A percentile compares a stretch with the other conserved stretches of the same genome.
These are phyloP conservation scores for Brenthis hecate DNA, from an alignment of 2,888 invertebrate genomes.

Conservation along the genomic window DNA sequence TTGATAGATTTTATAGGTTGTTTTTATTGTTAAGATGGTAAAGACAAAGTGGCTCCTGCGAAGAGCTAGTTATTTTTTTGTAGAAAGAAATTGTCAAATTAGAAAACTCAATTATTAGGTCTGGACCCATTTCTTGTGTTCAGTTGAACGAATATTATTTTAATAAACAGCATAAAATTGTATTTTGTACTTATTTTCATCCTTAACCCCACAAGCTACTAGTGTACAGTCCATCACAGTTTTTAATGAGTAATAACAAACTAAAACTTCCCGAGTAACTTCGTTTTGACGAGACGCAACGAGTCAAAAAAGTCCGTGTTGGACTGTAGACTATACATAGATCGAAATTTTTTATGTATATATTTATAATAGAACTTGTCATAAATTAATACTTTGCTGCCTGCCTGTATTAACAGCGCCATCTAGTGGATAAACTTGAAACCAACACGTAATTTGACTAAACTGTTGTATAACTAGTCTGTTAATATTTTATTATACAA, in stretches of 20 bases:
- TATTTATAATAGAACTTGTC: too few relatives aligned
- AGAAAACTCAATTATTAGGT: constrained; percentile 78
- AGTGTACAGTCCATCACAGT: too few relatives aligned
- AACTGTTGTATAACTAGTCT: background rate
- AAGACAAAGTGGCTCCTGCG: constrained; percentile 60
- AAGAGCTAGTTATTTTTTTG: constrained; percentile 61
- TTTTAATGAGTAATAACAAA: too few relatives aligned
- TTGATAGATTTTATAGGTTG: constrained; percentile 81
- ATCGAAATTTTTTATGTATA: too few relatives aligned
- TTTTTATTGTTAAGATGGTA: constrained; percentile 81
- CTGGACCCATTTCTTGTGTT: constrained; percentile 79
- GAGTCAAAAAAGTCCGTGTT: too few relatives aligned
- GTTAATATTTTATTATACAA: too few relatives aligned
- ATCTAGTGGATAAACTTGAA: background rate
- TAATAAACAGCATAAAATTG: constrained; percentile 81
- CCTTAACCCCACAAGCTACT: background rate
- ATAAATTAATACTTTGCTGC: background rate
- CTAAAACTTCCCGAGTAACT: too few relatives aligned
- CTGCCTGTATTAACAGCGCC: constrained; percentile 8
- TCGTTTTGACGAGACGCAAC: too few relatives aligned
- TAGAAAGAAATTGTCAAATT: constrained; percentile 74
- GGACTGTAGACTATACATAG: too few relatives aligned
- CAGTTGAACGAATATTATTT: constrained; percentile 82
- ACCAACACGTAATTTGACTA: background rate
- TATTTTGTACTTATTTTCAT: constrained; percentile 57